Evolutionary conservation across 2,113 vertebrate species (phyloP).

Genomic region (Istiophorus platypterus): DNA sequence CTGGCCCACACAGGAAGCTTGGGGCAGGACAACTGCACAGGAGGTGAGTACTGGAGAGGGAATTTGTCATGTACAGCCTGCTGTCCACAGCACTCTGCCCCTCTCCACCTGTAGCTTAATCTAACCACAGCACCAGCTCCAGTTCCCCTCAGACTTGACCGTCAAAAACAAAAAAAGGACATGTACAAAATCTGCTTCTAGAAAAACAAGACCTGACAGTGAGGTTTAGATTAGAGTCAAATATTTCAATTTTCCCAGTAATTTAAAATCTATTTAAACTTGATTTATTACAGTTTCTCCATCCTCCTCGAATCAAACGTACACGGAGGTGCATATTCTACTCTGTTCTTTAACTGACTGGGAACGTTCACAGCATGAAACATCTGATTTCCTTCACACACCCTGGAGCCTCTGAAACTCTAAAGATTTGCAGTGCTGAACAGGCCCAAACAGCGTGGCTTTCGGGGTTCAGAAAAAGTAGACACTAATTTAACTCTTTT

Average conservation of each 20-base stretch:
- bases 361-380: constrained; percentile 22
- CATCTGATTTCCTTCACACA: constrained; percentile 32
- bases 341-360: constrained; percentile 24
- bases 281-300: constrained; percentile 34
- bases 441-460: constrained; percentile 28
- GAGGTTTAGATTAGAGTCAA: constrained; percentile 5
- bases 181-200: background rate
- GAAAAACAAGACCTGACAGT: constrained; percentile 1
- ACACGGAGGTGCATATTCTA: constrained; percentile 14
- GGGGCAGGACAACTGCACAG: constrained; percentile 57
- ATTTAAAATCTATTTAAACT: background rate
- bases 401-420: constrained; percentile 29
- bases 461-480: constrained; percentile 17
- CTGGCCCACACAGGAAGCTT: constrained; percentile 57
- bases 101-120: constrained; percentile 37
- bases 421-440: constrained; percentile 14
- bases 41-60: constrained; percentile 60
- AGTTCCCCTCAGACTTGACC: constrained; percentile 41
- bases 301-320: constrained; percentile 17
- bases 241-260: background rate
- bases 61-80: constrained; percentile 65
- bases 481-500: constrained; percentile 50
- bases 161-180: constrained; percentile 7
- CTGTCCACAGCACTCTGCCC: constrained; percentile 50
- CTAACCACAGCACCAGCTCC: constrained; percentile 53